Percentiles rank a stretch among this genome's conserved stretches.
Conservation (phyloP, 2,797 vertebrate genomes). For the Margarornis squamiger region DNA sequence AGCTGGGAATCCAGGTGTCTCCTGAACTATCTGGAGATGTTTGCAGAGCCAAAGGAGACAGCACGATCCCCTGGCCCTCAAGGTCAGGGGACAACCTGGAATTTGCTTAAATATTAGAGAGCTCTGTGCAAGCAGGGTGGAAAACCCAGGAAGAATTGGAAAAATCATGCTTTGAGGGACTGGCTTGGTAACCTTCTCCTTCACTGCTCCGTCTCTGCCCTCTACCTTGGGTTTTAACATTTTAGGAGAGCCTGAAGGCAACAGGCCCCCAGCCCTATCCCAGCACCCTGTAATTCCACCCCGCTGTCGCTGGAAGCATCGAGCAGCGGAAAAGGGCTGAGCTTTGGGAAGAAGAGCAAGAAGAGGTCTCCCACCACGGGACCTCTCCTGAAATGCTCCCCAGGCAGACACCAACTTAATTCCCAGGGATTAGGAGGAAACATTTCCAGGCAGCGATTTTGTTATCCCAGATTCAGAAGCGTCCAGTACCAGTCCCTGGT, state of each 20-base stretch:
- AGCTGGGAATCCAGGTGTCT: background rate
- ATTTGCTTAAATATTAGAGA: background rate
- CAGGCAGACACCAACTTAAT: slow-evolving; percentile 10
- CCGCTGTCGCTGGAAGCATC: rapidly evolving
- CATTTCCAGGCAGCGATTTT: background rate
- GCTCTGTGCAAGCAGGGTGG: background rate
- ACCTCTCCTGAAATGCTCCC: slow-evolving; percentile 33
- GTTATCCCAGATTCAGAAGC: background rate
- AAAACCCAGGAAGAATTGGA: background rate
- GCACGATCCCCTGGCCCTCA: rapidly evolving
- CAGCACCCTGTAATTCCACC: background rate
- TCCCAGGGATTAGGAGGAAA: slow-evolving; percentile 52
- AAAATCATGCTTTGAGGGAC: background rate
- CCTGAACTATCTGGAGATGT: background rate
- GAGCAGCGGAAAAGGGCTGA: background rate
- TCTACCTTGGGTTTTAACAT: rapidly evolving
- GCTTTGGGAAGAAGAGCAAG: background rate
- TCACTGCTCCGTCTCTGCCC: background rate
- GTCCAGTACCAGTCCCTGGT: slow-evolving; percentile 8
- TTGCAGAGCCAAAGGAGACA: background rate
- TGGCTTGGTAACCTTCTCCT: rapidly evolving
- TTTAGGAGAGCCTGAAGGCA: background rate
- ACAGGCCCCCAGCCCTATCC: background rate
- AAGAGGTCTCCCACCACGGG: background rate
- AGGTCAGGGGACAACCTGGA: background rate